Percentiles rank a stretch among this genome's conserved stretches.
Evolutionary conservation across 2,113 vertebrate species (phyloP).

Genomic region (Mungos mungo): DNA sequence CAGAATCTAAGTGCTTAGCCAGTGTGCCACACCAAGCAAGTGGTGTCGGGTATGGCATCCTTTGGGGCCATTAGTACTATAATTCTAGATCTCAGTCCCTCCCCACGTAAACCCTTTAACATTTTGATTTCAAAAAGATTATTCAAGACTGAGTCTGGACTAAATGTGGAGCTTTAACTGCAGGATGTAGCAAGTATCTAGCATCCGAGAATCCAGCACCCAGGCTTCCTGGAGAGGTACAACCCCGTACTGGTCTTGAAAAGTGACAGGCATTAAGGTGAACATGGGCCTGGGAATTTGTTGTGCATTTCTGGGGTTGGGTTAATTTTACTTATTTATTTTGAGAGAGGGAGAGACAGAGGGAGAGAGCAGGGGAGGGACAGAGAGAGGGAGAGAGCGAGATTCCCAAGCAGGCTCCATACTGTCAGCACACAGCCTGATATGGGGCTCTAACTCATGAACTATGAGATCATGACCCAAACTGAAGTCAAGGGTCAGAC

Average conservation of each 20-base stretch:
- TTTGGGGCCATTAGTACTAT: fast-evolving
- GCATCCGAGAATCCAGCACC: too few species aligned
- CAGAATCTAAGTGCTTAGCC: not conserved
- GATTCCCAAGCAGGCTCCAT: too few species aligned
- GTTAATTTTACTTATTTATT: too few species aligned
- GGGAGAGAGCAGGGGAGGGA: too few species aligned
- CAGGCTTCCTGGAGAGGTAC: not conserved
- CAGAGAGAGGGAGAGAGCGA: too few species aligned
- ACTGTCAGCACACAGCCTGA: too few species aligned
- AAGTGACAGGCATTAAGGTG: not conserved
- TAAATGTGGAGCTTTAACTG: not conserved
- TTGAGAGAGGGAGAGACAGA: too few species aligned
- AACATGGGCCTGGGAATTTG: not conserved
- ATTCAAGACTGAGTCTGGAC: not conserved
- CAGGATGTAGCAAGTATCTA: not conserved
- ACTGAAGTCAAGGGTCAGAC: too few species aligned
- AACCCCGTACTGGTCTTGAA: not conserved
- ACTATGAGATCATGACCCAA: too few species aligned
- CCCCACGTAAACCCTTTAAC: not conserved
- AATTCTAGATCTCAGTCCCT: not conserved
- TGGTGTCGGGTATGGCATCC: fast-evolving
- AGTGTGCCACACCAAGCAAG: fast-evolving
- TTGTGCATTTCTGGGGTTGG: not conserved
- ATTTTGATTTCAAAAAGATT: not conserved
- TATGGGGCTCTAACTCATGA: too few species aligned